phyloP scores from a whole-genome alignment of 2,888 invertebrate genomes.

The Mimumesa dahlbomi region DNA sequence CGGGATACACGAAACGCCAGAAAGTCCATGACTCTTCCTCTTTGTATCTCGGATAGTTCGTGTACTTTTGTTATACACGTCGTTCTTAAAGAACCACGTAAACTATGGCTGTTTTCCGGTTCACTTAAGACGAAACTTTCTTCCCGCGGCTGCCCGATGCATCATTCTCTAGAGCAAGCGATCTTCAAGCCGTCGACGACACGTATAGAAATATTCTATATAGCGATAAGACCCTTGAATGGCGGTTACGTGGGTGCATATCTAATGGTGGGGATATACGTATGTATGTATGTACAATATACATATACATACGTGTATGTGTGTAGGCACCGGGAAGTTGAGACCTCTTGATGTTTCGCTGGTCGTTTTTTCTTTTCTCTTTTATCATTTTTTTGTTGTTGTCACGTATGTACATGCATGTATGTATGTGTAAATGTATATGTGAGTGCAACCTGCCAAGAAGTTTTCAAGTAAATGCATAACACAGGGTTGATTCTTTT shows the following conservation, averaged over 20 bases:
- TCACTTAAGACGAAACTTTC: constrained; percentile 1
- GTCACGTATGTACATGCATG: no score
- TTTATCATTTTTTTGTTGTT: background rate
- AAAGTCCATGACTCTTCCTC: constrained; percentile 37
- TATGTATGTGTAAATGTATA: no score
- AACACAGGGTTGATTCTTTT: no score
- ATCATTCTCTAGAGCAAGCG: constrained; percentile 6
- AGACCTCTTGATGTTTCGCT: constrained; percentile 1
- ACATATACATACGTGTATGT: constrained; percentile 3
- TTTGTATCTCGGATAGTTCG: constrained; percentile 34
- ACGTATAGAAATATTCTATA: constrained; percentile 36
- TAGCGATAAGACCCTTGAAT: constrained; percentile 17
- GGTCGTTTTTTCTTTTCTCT: background rate
- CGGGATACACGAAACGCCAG: constrained; percentile 35
- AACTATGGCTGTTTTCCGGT: constrained; percentile 20
- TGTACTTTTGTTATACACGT: constrained; percentile 31
- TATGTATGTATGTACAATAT: constrained; percentile 3
- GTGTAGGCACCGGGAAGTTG: constrained; percentile 7
- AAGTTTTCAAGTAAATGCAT: no score
- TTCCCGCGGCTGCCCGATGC: background rate
- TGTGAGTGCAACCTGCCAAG: no score
- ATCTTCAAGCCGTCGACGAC: constrained; percentile 27
- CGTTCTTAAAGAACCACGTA: constrained; percentile 35
- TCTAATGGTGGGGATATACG: constrained; percentile 17
- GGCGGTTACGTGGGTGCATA: constrained; percentile 29